Percentiles rank a stretch among this genome's conserved stretches.
phyloP scores from a whole-genome alignment of 2,888 invertebrate species.

The Drosophila tanythrix region DNA sequence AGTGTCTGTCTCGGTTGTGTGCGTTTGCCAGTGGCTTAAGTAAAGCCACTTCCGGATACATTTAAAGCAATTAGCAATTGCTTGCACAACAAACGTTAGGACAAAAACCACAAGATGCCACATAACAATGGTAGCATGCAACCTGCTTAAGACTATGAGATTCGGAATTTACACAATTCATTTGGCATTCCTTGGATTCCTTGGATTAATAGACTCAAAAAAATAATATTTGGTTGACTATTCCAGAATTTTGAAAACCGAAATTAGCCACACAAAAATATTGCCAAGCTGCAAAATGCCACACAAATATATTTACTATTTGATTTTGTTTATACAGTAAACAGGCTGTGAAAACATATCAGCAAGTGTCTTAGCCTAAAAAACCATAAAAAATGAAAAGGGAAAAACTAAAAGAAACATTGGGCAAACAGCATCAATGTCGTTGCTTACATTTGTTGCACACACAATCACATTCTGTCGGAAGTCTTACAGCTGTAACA shows the following conservation, averaged over 20 bases:
- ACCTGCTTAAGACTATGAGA: conserved; percentile 22
- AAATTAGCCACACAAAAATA: conserved; percentile 19
- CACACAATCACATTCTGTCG: conserved; percentile 39
- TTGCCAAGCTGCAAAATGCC: conserved; percentile 8
- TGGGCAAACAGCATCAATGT: conserved; percentile 59
- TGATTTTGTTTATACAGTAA: conserved; percentile 3
- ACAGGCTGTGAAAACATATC: not conserved
- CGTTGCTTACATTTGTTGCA: conserved; percentile 69
- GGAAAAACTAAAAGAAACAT: conserved; percentile 16
- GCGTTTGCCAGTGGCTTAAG: conserved; percentile 62
- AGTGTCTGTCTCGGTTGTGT: conserved; percentile 9
- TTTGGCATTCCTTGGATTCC: not conserved
- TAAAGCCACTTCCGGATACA: conserved; percentile 71
- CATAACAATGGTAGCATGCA: conserved; percentile 30
- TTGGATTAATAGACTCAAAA: not conserved
- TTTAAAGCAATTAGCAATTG: conserved; percentile 76
- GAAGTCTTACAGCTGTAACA: conserved; percentile 50
- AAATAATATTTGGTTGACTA: conserved; percentile 10
- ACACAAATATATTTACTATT: conserved; percentile 8
- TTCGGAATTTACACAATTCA: conserved; percentile 5
- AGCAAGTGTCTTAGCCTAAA: conserved; percentile 6
- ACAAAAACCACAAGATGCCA: not conserved
- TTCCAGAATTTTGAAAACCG: conserved; percentile 1
- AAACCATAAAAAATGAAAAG: not conserved
- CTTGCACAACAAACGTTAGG: conserved; percentile 34